Conservation (phyloP, 2,888 invertebrate genomes). For the Lampropteryx suffumata region DNA sequence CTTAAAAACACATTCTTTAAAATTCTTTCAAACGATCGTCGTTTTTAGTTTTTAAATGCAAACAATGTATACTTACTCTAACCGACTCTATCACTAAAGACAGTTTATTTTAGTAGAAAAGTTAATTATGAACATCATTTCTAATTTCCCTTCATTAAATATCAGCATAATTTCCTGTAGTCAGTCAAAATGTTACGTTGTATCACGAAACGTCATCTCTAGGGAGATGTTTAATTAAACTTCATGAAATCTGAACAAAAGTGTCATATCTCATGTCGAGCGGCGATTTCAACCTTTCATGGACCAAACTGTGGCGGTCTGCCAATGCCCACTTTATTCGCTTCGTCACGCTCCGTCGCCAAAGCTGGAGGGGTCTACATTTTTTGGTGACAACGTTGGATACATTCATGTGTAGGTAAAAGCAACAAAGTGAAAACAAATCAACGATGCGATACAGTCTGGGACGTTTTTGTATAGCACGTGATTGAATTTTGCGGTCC, state of each 20-base stretch:
- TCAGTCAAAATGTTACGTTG: conserved; percentile 56
- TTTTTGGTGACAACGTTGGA: conserved; percentile 48
- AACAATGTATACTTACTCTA: no score
- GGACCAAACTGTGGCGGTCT: conserved; percentile 45
- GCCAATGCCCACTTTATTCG: conserved; percentile 32
- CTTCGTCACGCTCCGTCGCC: conserved; percentile 13
- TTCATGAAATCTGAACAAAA: conserved; percentile 61
- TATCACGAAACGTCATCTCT: conserved; percentile 46
- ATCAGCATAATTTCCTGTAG: conserved; percentile 58
- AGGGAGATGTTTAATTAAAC: conserved; percentile 65
- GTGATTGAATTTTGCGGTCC: conserved; percentile 78
- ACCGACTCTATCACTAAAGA: no score
- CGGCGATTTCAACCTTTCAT: conserved; percentile 48
- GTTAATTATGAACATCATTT: background rate
- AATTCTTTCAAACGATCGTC: no score
- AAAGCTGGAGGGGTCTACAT: conserved; percentile 38
- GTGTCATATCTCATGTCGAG: conserved; percentile 56
- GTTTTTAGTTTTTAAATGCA: no score
- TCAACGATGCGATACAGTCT: conserved; percentile 65
- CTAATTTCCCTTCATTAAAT: conserved; percentile 12
- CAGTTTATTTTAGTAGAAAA: no score
- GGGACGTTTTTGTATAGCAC: conserved; percentile 71
- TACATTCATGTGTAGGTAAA: conserved; percentile 42
- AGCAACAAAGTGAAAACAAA: conserved; percentile 71
- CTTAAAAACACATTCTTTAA: no score